Evolutionary conservation across 2,888 invertebrate species (phyloP).

Genomic region (Lepidocyrtinus sp.): DNA sequence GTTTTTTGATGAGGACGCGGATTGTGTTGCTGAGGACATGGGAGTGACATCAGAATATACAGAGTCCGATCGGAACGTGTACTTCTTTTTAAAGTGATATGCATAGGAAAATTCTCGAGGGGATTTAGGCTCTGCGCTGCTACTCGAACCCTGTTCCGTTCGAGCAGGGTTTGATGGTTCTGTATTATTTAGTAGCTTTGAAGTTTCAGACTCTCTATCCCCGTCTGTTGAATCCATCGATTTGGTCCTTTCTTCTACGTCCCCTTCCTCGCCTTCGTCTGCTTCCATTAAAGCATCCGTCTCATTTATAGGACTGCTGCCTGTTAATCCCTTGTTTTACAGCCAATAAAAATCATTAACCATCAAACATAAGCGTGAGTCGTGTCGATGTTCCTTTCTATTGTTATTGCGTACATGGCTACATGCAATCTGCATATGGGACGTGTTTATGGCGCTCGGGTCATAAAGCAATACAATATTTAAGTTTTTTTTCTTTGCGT

Average conservation of each 20-base stretch:
- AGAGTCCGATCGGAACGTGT: conserved; percentile 69
- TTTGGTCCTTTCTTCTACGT: conserved; percentile 52
- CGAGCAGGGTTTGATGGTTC: conserved; percentile 40
- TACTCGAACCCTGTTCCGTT: conserved; percentile 28
- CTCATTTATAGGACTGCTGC: conserved; percentile 43
- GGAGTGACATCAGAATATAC: conserved; percentile 70
- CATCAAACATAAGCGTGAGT: conserved; percentile 10
- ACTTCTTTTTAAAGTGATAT: conserved; percentile 69
- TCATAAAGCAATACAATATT: conserved; percentile 6
- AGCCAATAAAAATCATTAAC: conserved; percentile 46
- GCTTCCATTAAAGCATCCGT: conserved; percentile 53
- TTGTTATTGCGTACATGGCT: not conserved
- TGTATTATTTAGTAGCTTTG: conserved; percentile 52
- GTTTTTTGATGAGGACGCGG: conserved; percentile 42
- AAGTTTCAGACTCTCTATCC: conserved; percentile 41
- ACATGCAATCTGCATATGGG: not conserved
- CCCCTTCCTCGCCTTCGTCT: conserved; percentile 38
- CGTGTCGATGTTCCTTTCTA: no score
- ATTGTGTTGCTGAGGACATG: conserved; percentile 60
- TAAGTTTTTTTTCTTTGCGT: not conserved
- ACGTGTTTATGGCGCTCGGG: not conserved
- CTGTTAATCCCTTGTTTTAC: conserved; percentile 43
- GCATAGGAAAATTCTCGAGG: conserved; percentile 61
- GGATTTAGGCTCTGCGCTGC: conserved; percentile 45
- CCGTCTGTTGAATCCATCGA: conserved; percentile 46